These are phyloP conservation scores for Cotesia congregata DNA, from an alignment of 2,888 invertebrate genomes.

Conservation along the genomic window DNA sequence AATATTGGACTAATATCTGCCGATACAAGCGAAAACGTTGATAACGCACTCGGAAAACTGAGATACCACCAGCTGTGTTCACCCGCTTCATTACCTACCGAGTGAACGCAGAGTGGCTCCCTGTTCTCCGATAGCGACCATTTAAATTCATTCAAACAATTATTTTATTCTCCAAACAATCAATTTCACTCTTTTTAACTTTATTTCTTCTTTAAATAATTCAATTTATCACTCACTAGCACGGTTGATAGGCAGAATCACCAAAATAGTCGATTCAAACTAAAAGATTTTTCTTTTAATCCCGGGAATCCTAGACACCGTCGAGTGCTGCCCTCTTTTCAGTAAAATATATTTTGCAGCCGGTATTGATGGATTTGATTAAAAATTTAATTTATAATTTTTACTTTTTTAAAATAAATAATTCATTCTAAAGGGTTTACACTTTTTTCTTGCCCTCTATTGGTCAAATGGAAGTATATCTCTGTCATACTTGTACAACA, in stretches of 20 bases:
- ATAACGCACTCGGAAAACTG: constrained; percentile 76
- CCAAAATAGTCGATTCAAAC: background rate
- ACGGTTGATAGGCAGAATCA: background rate
- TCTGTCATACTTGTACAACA: too few relatives aligned
- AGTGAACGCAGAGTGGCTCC: constrained; percentile 99
- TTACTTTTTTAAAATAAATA: too few relatives aligned
- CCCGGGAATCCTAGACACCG: background rate
- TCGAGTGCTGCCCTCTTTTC: background rate
- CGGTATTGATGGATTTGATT: too few relatives aligned
- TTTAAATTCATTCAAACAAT: background rate
- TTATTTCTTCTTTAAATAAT: too few relatives aligned
- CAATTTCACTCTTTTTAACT: background rate
- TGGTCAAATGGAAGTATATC: too few relatives aligned
- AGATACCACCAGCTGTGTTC: constrained; percentile 99
- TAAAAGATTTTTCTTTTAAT: background rate
- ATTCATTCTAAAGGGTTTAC: too few relatives aligned
- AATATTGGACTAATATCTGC: background rate
- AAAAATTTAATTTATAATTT: too few relatives aligned
- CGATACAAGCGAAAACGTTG: constrained; percentile 33
- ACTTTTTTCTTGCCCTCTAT: too few relatives aligned
- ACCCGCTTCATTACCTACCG: constrained; percentile 80
- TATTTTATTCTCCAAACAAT: background rate
- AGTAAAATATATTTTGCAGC: too few relatives aligned
- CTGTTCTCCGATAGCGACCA: constrained; percentile 78
- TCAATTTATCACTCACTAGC: too few relatives aligned